Base-by-base conservation (phyloP, 2,888 invertebrate species). In the Lumbricus terrestris region DNA sequence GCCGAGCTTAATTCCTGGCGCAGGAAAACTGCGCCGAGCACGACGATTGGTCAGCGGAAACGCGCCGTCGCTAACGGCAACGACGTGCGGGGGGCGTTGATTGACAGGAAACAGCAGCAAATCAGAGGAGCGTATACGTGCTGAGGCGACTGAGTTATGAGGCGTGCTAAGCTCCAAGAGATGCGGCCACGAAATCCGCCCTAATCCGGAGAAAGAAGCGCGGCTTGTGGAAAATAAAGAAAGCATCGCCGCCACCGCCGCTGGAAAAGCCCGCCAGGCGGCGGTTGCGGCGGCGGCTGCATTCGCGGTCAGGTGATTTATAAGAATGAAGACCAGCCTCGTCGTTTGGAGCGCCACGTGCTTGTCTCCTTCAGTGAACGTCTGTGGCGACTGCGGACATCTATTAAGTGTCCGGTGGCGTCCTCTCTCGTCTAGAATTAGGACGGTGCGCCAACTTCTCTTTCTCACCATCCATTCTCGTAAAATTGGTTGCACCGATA, bases 141-240 rank as follows among this genome's bases (percentile, higher is more conserved):
- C 69, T 4, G n/a, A 69, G 69, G 69, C 69, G 69, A n/a, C n/a
- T 69, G 69, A 69, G 69, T 69, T 69, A 69, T 69, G 13, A 8
- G 69, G 69, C 69, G 69, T 69, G 69, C 69, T 69, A 69, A 69
- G 69, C 29, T 69, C 69, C 69, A 1, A 69, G 69, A 69, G 69
- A 29, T 69, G 69, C 69, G 69, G n/a, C 29, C 69, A 69, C n/a
- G 69, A 69, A 69, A 69, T 69, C 69, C 69, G n/a, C 69, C 69
- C 69, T 69, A 69, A 69, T 69, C 69, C 69, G 69, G 69, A 69
- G 69, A 69, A 69, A 69, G 69, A 69, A 69, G 69, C 69, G 69
- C 69, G 29, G 69, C 69, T 69, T 29, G 18, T 69, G 69, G 69
- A 69, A 69, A 69, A 69, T 69, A 69, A 69, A 69, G 69, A n/a